A percentile compares a stretch with the other conserved stretches of the same genome.
Conservation (phyloP, 1,140 invertebrate species). For the Onthophagus taurus region DNA sequence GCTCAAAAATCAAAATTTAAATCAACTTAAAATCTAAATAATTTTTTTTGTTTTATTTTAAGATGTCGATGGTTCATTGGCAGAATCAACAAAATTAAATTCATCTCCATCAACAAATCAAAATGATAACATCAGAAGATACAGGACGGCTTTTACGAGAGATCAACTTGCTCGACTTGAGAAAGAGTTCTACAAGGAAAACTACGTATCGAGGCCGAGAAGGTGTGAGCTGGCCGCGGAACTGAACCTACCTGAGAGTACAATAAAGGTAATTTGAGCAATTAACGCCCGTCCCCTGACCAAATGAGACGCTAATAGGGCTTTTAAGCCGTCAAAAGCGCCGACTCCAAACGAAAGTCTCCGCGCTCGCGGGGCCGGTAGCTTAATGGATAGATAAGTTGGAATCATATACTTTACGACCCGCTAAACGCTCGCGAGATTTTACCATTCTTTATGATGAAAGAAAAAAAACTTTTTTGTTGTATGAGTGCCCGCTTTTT, state of each 20-base stretch:
- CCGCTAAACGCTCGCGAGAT: slow-evolving; percentile 29
- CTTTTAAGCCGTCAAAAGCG: slow-evolving; percentile 31
- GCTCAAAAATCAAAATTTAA: slow-evolving; percentile 4
- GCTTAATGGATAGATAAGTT: slow-evolving; percentile 32
- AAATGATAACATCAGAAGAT: slow-evolving; percentile 69
- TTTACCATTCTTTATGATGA: too few relatives aligned
- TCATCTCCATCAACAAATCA: slow-evolving; percentile 27
- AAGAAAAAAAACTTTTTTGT: background rate
- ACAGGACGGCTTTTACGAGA: slow-evolving; percentile 94
- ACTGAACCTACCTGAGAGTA: slow-evolving; percentile 89
- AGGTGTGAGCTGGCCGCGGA: slow-evolving; percentile 92
- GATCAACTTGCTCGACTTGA: slow-evolving; percentile 92
- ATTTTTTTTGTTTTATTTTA: slow-evolving; percentile 17
- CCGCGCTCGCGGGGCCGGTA: slow-evolving; percentile 18
- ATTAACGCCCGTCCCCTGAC: too few relatives aligned
- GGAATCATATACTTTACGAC: slow-evolving; percentile 30
- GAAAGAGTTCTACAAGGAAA: slow-evolving; percentile 95
- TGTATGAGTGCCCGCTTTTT: background rate
- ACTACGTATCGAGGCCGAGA: slow-evolving; percentile 92
- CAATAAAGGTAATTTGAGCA: slow-evolving; percentile 99
- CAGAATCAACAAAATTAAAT: slow-evolving; percentile 23
- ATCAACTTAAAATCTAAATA: background rate
- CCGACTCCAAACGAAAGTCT: slow-evolving; percentile 13
- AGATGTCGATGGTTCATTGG: slow-evolving; percentile 41
- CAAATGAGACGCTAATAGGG: slow-evolving; percentile 32